phyloP scores from a whole-genome alignment of 2,113 vertebrate genomes.

The Petromus typicus region DNA sequence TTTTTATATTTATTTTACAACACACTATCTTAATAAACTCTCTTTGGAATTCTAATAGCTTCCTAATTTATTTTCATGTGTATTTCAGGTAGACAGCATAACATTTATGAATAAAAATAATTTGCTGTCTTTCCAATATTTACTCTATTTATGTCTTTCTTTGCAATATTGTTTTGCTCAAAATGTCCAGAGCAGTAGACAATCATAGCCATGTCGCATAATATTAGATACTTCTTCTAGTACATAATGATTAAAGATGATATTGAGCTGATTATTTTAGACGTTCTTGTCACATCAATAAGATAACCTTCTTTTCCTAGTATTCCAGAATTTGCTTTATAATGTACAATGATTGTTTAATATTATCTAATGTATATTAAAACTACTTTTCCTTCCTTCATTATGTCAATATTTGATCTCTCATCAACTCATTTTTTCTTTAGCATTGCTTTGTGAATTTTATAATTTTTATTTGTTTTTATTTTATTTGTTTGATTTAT shows the following conservation, averaged over 20 bases:
- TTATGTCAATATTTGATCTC: not conserved
- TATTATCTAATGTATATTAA: not conserved
- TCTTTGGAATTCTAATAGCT: constrained; percentile 26
- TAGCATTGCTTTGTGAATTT: not conserved
- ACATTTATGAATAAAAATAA: constrained; percentile 50
- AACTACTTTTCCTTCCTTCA: not conserved
- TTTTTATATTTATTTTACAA: constrained; percentile 60
- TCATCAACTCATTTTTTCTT: not conserved
- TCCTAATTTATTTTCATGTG: constrained; percentile 30
- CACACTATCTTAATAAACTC: constrained; percentile 7
- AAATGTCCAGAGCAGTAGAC: constrained; percentile 31
- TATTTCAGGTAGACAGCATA: not conserved
- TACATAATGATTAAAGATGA: not conserved
- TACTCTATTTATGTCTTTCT: not conserved
- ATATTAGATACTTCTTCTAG: not conserved
- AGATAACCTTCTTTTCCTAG: not conserved
- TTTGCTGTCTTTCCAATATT: constrained; percentile 41
- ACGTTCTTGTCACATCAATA: not conserved
- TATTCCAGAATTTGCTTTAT: not conserved
- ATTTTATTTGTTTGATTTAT: constrained; percentile 28
- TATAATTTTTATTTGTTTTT: not conserved
- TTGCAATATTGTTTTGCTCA: constrained; percentile 13
- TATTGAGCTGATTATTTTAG: not conserved
- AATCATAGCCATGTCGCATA: not conserved
- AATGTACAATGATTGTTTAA: not conserved